These are phyloP conservation scores for Drosophila ambigua DNA, from an alignment of 1,140 invertebrate genomes.

Conservation along the genomic window DNA sequence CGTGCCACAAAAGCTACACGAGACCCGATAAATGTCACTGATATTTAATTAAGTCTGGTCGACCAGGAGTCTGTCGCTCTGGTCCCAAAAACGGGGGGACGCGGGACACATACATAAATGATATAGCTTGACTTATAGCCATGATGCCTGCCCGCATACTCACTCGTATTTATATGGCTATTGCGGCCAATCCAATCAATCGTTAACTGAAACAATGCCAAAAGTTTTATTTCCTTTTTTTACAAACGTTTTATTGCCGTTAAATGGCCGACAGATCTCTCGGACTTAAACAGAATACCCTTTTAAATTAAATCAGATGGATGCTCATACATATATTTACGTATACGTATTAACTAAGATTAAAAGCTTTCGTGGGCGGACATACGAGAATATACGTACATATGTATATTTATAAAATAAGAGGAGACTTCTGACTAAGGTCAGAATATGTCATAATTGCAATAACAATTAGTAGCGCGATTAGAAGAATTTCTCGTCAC, in stretches of 20 bases:
- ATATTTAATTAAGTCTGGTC: slow-evolving; percentile 80
- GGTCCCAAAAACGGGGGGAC: neutral
- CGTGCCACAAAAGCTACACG: slow-evolving; percentile 73
- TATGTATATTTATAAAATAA: too few species aligned
- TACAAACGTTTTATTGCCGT: slow-evolving; percentile 31
- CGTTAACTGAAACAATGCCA: slow-evolving; percentile 39
- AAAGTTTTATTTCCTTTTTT: slow-evolving; percentile 15
- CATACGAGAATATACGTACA: too few species aligned
- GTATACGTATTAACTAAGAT: too few species aligned
- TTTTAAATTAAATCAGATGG: too few species aligned
- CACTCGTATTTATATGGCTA: slow-evolving; percentile 13
- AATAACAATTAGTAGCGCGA: too few species aligned
- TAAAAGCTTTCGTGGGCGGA: too few species aligned
- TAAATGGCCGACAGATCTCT: neutral
- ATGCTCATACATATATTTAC: too few species aligned
- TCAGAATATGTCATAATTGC: too few species aligned
- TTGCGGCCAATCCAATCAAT: slow-evolving; percentile 24
- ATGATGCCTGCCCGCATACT: neutral
- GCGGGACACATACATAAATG: slow-evolving; percentile 30
- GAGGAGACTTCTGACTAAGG: neutral
- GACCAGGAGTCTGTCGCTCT: slow-evolving; percentile 21
- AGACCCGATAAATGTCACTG: slow-evolving; percentile 81
- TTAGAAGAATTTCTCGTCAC: too few species aligned
- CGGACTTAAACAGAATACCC: too few species aligned
- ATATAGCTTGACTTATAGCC: slow-evolving; percentile 12